Conservation (phyloP, 1,140 invertebrate genomes). For the Latrodectus geometricus region DNA sequence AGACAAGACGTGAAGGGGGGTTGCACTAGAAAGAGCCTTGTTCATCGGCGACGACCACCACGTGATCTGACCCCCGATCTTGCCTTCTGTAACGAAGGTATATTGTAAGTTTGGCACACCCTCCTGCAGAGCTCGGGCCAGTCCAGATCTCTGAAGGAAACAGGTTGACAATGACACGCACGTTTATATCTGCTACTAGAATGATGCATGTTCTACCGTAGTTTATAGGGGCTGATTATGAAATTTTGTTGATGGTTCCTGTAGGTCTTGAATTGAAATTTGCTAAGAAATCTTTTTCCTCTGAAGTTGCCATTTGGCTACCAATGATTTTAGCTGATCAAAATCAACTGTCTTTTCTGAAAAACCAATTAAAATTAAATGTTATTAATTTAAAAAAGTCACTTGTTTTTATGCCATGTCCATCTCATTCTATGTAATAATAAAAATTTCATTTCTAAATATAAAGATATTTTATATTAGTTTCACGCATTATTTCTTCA, state of each 20-base stretch:
- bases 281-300: too few species aligned
- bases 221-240: background rate
- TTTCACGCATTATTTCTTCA: too few species aligned
- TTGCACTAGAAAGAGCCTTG: background rate
- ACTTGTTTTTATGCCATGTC: too few species aligned
- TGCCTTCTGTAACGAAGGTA: conserved; percentile 14
- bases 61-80: conserved; percentile 16
- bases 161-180: conserved; percentile 43
- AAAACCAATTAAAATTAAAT: too few species aligned
- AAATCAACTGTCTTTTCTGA: too few species aligned
- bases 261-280: background rate
- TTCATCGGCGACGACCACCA: background rate
- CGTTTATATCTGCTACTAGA: background rate
- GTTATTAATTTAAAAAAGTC: too few species aligned
- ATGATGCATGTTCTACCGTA: background rate
- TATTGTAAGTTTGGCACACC: conserved; percentile 29
- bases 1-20: background rate
- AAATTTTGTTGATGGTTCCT: background rate
- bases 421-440: too few species aligned
- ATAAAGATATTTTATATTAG: too few species aligned
- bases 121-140: background rate
- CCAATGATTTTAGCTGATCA: too few species aligned
- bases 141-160: background rate
- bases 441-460: too few species aligned
- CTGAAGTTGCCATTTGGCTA: too few species aligned